A percentile compares a stretch with the other conserved stretches of the same genome.
Evolutionary conservation across 92 coral and sea anemone genomes (phyloP).

Genomic region (Heliopora coerulea): DNA sequence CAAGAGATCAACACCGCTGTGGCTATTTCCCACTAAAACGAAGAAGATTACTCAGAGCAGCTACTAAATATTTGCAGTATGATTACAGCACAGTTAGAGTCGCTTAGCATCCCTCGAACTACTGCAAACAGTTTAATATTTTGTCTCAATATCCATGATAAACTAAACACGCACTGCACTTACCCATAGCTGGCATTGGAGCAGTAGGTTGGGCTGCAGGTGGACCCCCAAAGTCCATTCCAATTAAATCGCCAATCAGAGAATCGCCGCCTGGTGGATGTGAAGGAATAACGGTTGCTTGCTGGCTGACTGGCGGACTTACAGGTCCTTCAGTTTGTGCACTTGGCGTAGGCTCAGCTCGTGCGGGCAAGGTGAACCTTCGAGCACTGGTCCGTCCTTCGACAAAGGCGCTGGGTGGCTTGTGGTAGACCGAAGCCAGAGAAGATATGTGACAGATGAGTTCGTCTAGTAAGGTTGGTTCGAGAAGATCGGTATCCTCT

Average conservation of each 20-base stretch:
- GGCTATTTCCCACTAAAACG: constrained; percentile 51
- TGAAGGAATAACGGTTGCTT: constrained; percentile 60
- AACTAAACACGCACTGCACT: constrained; percentile 1
- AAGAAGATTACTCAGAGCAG: neutral
- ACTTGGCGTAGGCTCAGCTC: constrained; percentile 89
- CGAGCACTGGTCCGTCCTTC: constrained; percentile 99
- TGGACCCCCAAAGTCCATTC: constrained; percentile 48
- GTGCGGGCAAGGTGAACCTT: constrained; percentile 91
- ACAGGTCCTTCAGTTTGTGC: constrained; percentile 82
- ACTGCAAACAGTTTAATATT: too few species aligned
- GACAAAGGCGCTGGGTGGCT: constrained; percentile 99
- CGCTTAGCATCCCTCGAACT: too few species aligned
- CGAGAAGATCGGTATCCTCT: constrained; percentile 95
- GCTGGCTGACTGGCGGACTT: constrained; percentile 52
- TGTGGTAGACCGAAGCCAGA: constrained; percentile 97
- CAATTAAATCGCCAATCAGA: constrained; percentile 91
- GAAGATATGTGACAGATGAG: constrained; percentile 98
- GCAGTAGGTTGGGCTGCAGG: constrained; percentile 65
- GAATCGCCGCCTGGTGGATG: constrained; percentile 68
- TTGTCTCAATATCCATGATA: too few species aligned
- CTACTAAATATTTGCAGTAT: too few species aligned
- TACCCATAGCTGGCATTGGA: constrained; percentile 39
- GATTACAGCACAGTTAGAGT: too few species aligned
- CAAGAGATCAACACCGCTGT: constrained; percentile 85
- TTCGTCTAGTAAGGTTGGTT: constrained; percentile 95